Evolutionary conservation across 2,888 invertebrate species (phyloP).

Genomic region (Strigamia transsilvanica): DNA sequence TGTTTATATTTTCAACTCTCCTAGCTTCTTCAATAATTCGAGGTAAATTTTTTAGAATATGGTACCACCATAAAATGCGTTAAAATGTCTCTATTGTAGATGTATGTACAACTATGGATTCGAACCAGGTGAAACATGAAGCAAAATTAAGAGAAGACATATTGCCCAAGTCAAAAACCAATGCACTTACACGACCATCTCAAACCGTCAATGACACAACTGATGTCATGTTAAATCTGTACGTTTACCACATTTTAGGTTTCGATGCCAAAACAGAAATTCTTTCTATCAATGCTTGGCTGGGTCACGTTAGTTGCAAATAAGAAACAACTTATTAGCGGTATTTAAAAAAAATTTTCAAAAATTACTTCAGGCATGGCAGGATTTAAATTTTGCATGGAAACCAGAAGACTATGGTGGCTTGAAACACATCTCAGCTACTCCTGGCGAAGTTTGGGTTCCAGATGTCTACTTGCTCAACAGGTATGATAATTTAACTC

Average conservation of each 20-base stretch:
- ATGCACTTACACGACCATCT: neutral
- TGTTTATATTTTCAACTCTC: no score
- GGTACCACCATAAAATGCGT: no score
- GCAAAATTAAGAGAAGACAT: neutral
- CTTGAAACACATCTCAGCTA: neutral
- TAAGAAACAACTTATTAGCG: no score
- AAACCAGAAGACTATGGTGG: constrained; percentile 9
- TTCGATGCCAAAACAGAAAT: neutral
- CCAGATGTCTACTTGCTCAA: constrained; percentile 43
- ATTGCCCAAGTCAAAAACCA: neutral
- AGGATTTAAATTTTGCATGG: constrained; percentile 3
- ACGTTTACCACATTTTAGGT: neutral
- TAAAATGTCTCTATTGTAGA: neutral
- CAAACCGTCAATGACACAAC: neutral
- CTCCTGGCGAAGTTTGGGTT: neutral
- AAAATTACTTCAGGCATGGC: constrained; percentile 2
- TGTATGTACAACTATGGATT: neutral
- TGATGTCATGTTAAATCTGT: neutral
- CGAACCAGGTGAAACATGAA: neutral
- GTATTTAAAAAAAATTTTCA: neutral
- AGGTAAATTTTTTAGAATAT: no score
- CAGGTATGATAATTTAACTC: neutral
- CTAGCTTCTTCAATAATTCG: no score
- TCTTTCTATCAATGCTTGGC: constrained; percentile 12
- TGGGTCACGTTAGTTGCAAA: neutral